A percentile compares a stretch with the other conserved stretches of the same genome.
Conservation (phyloP, 2,888 invertebrate genomes). For the Boloria selene region DNA sequence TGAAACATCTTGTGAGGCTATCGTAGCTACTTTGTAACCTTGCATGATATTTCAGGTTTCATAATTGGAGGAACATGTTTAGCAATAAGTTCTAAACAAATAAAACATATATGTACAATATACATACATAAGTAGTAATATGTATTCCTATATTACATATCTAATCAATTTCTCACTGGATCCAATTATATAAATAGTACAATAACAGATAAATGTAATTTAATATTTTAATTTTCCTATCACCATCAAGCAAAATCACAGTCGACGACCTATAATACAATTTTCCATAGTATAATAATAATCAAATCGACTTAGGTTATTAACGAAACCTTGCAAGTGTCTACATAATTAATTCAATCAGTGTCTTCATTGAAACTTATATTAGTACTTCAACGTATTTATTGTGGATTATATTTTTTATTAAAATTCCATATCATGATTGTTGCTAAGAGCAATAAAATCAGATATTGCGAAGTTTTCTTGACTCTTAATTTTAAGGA, state of each 20-base stretch:
- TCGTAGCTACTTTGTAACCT: no score
- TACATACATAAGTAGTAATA: no score
- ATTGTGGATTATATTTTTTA: background rate
- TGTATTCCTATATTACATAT: no score
- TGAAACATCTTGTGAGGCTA: no score
- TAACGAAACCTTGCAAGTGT: conserved; percentile 19
- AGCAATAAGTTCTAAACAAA: no score
- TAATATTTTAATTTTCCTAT: background rate
- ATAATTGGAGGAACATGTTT: no score
- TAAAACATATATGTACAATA: no score
- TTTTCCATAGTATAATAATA: conserved; percentile 11
- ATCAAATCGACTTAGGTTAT: conserved; percentile 15
- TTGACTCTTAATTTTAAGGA: no score
- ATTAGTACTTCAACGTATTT: conserved; percentile 9
- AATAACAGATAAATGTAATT: background rate
- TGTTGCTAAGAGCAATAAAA: background rate
- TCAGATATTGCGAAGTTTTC: no score
- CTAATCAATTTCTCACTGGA: no score
- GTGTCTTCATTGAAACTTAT: conserved; percentile 10
- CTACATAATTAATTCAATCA: conserved; percentile 19
- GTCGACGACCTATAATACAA: conserved; percentile 9
- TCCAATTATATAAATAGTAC: no score
- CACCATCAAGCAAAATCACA: background rate
- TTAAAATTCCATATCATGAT: background rate
- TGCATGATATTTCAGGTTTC: no score